Evolutionary conservation across 92 coral and sea anemone genomes (phyloP).

Genomic region (Montipora capitata): DNA sequence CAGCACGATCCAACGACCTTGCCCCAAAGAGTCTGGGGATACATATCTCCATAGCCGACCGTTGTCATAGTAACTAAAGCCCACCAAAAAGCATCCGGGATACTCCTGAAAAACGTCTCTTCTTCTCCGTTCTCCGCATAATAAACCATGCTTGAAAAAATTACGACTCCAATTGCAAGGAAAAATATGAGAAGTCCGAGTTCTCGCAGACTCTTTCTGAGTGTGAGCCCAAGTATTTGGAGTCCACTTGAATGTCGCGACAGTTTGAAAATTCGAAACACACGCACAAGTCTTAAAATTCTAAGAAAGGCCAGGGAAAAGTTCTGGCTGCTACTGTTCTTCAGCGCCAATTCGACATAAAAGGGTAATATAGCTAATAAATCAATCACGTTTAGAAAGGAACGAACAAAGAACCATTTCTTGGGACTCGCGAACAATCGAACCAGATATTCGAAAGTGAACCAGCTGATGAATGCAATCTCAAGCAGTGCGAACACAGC

Average conservation of each 20-base stretch:
- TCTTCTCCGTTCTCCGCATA: slow-evolving; percentile 94
- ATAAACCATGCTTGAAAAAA: slow-evolving; percentile 98
- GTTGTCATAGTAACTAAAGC: slow-evolving; percentile 99
- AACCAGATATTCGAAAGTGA: slow-evolving; percentile 93
- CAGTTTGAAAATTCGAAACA: slow-evolving; percentile 95
- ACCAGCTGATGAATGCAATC: slow-evolving; percentile 96
- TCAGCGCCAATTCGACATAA: slow-evolving; percentile 88
- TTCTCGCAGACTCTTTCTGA: slow-evolving; percentile 94
- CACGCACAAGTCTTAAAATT: slow-evolving; percentile 94
- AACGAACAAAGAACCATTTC: slow-evolving; percentile 84
- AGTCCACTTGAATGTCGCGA: slow-evolving; percentile 98
- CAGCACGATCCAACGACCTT: slow-evolving; percentile 95
- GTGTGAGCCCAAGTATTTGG: slow-evolving; percentile 94
- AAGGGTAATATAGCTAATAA: slow-evolving; percentile 95
- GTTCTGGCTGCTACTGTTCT: slow-evolving; percentile 69
- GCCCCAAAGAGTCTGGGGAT: slow-evolving; percentile 95
- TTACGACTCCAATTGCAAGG: slow-evolving; percentile 90
- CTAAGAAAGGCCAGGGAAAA: slow-evolving; percentile 94
- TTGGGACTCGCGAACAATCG: slow-evolving; percentile 88
- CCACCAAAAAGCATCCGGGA: slow-evolving; percentile 99
- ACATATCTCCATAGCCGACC: slow-evolving; percentile 98
- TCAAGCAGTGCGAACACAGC: slow-evolving; percentile 85
- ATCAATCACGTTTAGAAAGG: slow-evolving; percentile 95
- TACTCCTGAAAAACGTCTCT: slow-evolving; percentile 83
- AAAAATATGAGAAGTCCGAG: slow-evolving; percentile 95